A percentile compares a stretch with the other conserved stretches of the same genome.
Evolutionary conservation across 2,888 invertebrate genomes (phyloP).

Genomic region (Chaetogeoica ovagalla): DNA sequence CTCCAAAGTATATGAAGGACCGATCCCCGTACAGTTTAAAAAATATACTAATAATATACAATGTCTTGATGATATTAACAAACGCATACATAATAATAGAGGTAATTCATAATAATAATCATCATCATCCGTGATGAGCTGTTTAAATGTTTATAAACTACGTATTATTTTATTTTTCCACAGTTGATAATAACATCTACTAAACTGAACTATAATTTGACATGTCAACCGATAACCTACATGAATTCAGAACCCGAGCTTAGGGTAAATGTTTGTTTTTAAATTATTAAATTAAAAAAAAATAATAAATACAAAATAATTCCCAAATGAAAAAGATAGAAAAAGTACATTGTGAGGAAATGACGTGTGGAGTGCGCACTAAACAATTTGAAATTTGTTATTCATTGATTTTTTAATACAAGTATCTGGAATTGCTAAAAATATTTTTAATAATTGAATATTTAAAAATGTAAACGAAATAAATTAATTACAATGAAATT

Average conservation of each 20-base stretch:
- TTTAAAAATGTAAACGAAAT: too few species aligned
- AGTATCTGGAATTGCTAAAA: too few species aligned
- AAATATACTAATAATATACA: conserved; percentile 20
- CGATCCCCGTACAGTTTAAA: conserved; percentile 22
- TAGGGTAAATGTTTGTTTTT: conserved; percentile 16
- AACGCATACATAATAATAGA: conserved; percentile 28
- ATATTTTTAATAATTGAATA: too few species aligned
- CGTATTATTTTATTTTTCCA: background rate
- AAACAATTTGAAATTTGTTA: too few species aligned
- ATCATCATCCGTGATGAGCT: too few species aligned
- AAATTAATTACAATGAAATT: too few species aligned
- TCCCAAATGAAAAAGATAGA: too few species aligned
- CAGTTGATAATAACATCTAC: conserved; percentile 29
- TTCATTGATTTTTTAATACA: too few species aligned
- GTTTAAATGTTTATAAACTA: background rate
- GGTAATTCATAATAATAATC: background rate
- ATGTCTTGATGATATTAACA: conserved; percentile 19
- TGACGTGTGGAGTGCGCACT: too few species aligned
- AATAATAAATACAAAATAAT: too few species aligned
- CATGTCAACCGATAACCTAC: conserved; percentile 36
- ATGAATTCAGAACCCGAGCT: conserved; percentile 31
- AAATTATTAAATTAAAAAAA: background rate
- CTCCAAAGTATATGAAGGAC: conserved; percentile 28
- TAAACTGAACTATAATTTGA: conserved; percentile 39
- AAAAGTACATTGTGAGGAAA: too few species aligned